Evolutionary conservation across 1,140 invertebrate genomes (phyloP).

Genomic region (Acromyrmex heyeri): DNA sequence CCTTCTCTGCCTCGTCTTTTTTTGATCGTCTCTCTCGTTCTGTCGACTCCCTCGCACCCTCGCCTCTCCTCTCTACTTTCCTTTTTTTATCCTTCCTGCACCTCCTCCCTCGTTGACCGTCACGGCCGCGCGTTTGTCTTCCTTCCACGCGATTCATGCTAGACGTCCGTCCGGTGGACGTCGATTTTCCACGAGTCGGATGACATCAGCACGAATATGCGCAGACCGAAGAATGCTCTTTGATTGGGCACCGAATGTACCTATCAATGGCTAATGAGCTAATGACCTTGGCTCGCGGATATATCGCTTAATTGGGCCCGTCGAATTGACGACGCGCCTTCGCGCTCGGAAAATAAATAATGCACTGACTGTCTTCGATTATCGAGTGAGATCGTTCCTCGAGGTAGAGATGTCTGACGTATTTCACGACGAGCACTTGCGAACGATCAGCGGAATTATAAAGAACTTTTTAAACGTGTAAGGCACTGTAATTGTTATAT

Average conservation of each 20-base stretch:
- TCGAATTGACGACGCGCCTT: conserved; percentile 62
- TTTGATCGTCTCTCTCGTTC: neutral
- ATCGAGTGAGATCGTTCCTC: conserved; percentile 35
- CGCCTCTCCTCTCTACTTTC: conserved; percentile 9
- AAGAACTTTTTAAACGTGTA: neutral
- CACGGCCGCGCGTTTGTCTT: conserved; percentile 61
- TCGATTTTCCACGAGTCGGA: conserved; percentile 73
- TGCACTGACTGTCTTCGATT: conserved; percentile 62
- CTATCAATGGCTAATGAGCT: conserved; percentile 78
- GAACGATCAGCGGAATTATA: conserved; percentile 2
- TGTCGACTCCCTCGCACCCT: neutral
- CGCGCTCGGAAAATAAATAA: conserved; percentile 61
- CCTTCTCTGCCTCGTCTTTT: conserved; percentile 45
- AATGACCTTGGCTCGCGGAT: conserved; percentile 71
- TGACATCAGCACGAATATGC: conserved; percentile 78
- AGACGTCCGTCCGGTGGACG: conserved; percentile 70
- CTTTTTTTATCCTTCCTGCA: conserved; percentile 21
- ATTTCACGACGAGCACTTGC: conserved; percentile 25
- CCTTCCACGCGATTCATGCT: conserved; percentile 60
- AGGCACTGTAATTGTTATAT: conserved; percentile 20
- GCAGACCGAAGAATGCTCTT: conserved; percentile 79
- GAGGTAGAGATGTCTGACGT: conserved; percentile 47
- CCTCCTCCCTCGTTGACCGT: conserved; percentile 34
- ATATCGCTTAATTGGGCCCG: conserved; percentile 73
- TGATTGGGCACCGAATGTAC: conserved; percentile 79